These are phyloP conservation scores for Python bivittatus DNA, from an alignment of 2,113 vertebrate species.

Conservation along the genomic window DNA sequence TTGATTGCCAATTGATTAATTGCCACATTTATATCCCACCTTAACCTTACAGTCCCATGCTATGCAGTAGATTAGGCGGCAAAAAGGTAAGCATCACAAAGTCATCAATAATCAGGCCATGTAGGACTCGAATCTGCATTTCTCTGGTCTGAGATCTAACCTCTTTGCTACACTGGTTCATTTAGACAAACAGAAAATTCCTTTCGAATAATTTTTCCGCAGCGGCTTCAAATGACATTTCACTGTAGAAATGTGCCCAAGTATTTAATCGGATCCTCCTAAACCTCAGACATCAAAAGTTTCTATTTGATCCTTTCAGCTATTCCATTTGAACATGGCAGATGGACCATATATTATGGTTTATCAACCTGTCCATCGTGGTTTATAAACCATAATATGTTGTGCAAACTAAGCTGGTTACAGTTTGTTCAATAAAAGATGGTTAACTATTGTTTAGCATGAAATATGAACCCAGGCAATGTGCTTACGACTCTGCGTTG, in stretches of 20 bases:
- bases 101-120: neutral
- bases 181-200: neutral
- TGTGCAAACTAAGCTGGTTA: neutral
- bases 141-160: neutral
- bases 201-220: neutral
- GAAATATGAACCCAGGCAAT: neutral
- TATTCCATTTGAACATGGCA: neutral
- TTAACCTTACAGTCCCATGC: neutral
- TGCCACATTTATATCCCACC: neutral
- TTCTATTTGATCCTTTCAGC: neutral
- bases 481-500: neutral
- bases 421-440: neutral
- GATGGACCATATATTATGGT: neutral
- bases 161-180: neutral
- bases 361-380: neutral
- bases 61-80: neutral
- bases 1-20: neutral
- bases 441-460: neutral
- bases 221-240: neutral
- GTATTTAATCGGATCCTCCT: neutral
- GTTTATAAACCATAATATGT: neutral
- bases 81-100: neutral
- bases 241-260: neutral
- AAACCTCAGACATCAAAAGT: neutral
- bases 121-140: neutral